Conservation (phyloP, 2,797 vertebrate species). For the Periophthalmus magnuspinnatus region DNA sequence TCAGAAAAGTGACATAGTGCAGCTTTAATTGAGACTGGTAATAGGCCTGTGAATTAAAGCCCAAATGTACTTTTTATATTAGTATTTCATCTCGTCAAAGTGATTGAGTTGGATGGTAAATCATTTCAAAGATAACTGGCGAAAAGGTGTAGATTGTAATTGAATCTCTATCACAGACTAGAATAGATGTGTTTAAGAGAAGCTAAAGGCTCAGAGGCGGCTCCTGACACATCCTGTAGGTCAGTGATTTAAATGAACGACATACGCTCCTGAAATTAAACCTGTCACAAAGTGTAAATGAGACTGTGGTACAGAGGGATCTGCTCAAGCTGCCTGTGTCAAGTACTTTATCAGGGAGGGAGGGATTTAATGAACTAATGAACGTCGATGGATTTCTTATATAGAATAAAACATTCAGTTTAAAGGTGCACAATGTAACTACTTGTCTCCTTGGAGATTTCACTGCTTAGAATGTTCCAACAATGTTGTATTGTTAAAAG, state of each 20-base stretch:
- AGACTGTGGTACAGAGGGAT: conserved; percentile 21
- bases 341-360: not conserved
- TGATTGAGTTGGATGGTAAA: not conserved
- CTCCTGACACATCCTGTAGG: conserved; percentile 30
- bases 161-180: conserved; percentile 48
- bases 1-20: too few relatives aligned
- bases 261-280: conserved; percentile 37
- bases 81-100: not conserved
- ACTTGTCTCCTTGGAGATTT: not conserved
- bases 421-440: not conserved
- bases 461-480: too few relatives aligned
- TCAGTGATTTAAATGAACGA: conserved; percentile 47
- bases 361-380: not conserved
- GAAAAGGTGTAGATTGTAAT: not conserved
- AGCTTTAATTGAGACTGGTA: too few relatives aligned
- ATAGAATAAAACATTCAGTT: not conserved
- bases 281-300: conserved; percentile 46
- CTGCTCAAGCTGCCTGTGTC: conserved; percentile 11
- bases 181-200: conserved; percentile 39
- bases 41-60: not conserved
- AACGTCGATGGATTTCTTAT: not conserved
- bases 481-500: too few relatives aligned
- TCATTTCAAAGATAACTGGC: not conserved
- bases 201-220: conserved; percentile 37
- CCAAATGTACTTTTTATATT: not conserved